Evolutionary conservation across 2,113 vertebrate species (phyloP), one percentile per base, ranked within the genome.

Genomic region (Tupaia tana): DNA sequence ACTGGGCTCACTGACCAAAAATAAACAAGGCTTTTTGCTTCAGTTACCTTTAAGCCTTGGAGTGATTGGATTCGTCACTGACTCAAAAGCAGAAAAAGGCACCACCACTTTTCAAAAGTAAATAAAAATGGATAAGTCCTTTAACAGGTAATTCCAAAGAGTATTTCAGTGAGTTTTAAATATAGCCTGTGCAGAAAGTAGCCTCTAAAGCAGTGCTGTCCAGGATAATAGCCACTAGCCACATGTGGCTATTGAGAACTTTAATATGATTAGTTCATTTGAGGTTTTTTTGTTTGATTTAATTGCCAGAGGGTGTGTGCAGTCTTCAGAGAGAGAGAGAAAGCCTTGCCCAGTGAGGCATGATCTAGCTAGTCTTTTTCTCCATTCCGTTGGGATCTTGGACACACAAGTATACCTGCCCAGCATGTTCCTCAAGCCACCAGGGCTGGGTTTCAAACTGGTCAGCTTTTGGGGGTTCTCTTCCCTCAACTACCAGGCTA

Each of bases 11-110:
- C 9, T 85, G 80, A 93, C 93, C 91, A 91, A 86, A 95, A 96
- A 97, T 96, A 98, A 97, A 95, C 96, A 89, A 86, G 90, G 86
- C 89, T 93, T 95, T 96, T 83, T 89, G 95, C 96, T 97, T 97
- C 70, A 73, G 75, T 86, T 95, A 0, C 89, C 89, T 67, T 66
- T 87, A 67, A 93, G 89, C 93, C 94, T 77, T 94, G 58, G 89
- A 95, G 54, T 86, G 63, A 58, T 75, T 80, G 15, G n/a, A 66
- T 77, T 83, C 73, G 9, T 96, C 20, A 34, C 80, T 95, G 63
- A 84, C 58, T 84, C 31, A 52, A 95, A 95, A 90, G 80, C 59
- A 54, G 4, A 80, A 19, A 77, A 91, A 95, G 79, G 29, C 63
- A 58, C 89, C 77, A 58, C 78, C 20, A 6, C 93, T 97, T 95